Conservation (phyloP, 2,888 invertebrate genomes). For the Lycophotia porphyrea region DNA sequence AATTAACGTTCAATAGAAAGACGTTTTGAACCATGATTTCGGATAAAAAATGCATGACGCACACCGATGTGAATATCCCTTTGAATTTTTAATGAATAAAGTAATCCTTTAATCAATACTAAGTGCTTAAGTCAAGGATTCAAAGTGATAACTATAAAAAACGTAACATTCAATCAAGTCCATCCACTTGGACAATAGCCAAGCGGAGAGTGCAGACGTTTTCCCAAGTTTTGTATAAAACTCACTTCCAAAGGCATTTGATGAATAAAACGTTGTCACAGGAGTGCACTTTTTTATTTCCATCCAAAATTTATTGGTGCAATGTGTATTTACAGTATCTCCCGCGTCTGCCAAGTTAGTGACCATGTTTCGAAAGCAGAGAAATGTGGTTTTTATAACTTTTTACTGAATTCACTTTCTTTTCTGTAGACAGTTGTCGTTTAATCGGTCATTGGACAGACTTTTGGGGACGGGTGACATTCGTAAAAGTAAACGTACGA, state of each 20-base stretch:
- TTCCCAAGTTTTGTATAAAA: constrained; percentile 80
- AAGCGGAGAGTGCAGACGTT: constrained; percentile 80
- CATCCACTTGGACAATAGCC: constrained; percentile 78
- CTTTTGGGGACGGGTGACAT: constrained; percentile 57
- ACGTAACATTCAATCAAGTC: constrained; percentile 64
- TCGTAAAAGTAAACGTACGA: constrained; percentile 68
- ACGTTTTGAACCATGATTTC: background rate
- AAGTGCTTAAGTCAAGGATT: constrained; percentile 30
- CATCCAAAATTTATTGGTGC: constrained; percentile 77
- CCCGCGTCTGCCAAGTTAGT: constrained; percentile 78
- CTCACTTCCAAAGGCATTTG: constrained; percentile 79
- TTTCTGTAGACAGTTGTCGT: constrained; percentile 63
- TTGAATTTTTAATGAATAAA: background rate
- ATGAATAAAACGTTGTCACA: constrained; percentile 77
- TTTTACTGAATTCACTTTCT: constrained; percentile 69
- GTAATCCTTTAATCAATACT: constrained; percentile 6
- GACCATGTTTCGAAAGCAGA: constrained; percentile 69
- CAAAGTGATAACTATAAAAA: constrained; percentile 49
- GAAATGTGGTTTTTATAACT: constrained; percentile 70
- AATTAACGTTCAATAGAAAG: background rate
- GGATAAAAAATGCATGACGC: background rate
- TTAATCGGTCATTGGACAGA: constrained; percentile 70
- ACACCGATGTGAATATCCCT: background rate
- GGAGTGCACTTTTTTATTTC: constrained; percentile 72
- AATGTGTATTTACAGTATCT: constrained; percentile 78